Base-by-base conservation (phyloP, 1,140 invertebrate genomes). In the Pseudomyrmex pallidus region DNA sequence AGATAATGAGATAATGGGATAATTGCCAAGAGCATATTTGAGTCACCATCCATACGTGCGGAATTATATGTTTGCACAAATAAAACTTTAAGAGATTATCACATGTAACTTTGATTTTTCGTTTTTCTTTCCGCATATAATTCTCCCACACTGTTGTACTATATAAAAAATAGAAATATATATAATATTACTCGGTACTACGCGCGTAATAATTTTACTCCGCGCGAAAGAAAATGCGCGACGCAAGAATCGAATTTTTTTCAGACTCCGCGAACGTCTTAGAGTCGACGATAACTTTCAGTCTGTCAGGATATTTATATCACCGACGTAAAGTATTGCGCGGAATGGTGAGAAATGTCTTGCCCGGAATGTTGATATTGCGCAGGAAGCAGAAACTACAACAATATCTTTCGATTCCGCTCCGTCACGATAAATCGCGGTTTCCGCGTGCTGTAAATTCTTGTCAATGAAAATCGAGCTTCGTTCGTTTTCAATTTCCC, bases 331-430 rank as follows among this genome's bases (percentile, higher is more conserved):
- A 80, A 80, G 76, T 70, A 80, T 80, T 80, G 76, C 56, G 64
- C 56, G 64, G 54, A 80, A 80, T 80, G 54, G 66, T 80, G 76
- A 80, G 76, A 80, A 80, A 80, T 80, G 66, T 80, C 54, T 72
- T 59, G 15, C 56, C 20, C 9, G 76, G 76, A 80, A 80, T 80
- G 76, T 80, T 80, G 76, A 80, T 80, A 80, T 72, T 80, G 76
- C 68, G 76, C 54, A 70, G 76, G 66, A 80, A 80, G 76, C 76
- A 70, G 66, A 72, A 80, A 80, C 54, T 80, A 59, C 76, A 80
- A 80, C 76, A 78, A 78, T 78, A 80, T 80, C 76, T 80, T 80
- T 80, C 76, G 76, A 80, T 80, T 80, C 76, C 66, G 76, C 59
- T 61, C 66, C 66, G 66, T 72, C 76, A 66, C 76, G 66, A 80